A percentile compares a stretch with the other conserved stretches of the same genome.
Evolutionary conservation across 2,797 vertebrate genomes (phyloP).

Genomic region (Pristis pectinata): DNA sequence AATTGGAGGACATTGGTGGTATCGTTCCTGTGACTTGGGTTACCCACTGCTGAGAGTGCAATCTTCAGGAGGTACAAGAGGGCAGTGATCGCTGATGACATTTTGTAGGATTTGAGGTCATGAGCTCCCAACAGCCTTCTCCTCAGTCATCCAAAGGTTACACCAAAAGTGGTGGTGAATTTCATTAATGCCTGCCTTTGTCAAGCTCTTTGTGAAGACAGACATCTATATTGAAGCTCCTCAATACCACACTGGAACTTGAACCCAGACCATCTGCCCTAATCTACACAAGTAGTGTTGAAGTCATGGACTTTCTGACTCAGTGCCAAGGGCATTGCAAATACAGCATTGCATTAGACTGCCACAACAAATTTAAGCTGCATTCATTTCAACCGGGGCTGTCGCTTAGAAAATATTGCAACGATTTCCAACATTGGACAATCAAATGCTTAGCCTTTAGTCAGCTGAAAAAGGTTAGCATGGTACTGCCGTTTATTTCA

Average conservation of each 20-base stretch:
- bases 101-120: no score
- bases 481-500: no score
- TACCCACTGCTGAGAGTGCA: no score
- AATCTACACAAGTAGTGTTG: background rate
- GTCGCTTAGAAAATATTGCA: background rate
- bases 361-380: background rate
- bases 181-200: no score
- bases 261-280: background rate
- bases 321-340: background rate
- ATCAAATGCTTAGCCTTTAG: background rate
- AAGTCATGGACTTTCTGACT: background rate
- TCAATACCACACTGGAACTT: background rate
- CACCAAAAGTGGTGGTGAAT: no score
- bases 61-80: no score
- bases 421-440: background rate
- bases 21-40: no score
- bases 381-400: background rate
- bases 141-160: no score
- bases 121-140: no score
- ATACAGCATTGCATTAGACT: background rate
- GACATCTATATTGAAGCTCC: background rate
- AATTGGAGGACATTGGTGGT: no score
- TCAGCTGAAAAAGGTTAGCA: background rate
- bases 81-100: no score
- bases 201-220: background rate